Evolutionary conservation across 2,797 vertebrate genomes (phyloP).

Genomic region (Luscinia luscinia): DNA sequence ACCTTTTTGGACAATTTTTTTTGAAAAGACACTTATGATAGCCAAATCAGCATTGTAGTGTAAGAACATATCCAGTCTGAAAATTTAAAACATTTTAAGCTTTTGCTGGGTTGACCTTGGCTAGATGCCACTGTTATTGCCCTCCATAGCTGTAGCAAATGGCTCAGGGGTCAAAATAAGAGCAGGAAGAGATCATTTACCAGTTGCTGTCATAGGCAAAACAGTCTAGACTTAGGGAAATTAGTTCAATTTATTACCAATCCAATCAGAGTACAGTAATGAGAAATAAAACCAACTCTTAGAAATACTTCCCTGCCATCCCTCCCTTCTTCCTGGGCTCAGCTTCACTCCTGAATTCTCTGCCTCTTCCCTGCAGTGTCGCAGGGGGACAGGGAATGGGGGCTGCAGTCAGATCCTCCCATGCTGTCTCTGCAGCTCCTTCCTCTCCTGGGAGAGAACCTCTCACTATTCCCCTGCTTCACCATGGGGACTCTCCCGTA

Average conservation of each 20-base stretch:
- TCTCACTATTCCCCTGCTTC: not conserved
- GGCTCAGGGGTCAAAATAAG: not conserved
- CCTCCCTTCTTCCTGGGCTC: not conserved
- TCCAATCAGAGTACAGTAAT: rapidly evolving
- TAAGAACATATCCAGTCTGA: not conserved
- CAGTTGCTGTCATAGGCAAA: not conserved
- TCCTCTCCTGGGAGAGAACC: not conserved
- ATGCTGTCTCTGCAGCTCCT: not conserved
- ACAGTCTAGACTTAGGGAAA: not conserved
- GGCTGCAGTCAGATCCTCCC: not conserved
- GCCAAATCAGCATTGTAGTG: not conserved
- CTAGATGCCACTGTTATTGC: not conserved
- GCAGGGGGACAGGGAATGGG: not conserved
- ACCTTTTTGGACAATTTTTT: not conserved
- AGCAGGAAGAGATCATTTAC: not conserved
- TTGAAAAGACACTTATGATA: not conserved
- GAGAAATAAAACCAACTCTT: not conserved
- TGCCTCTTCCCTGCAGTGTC: not conserved
- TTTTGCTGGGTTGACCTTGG: not conserved
- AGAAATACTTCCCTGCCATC: not conserved
- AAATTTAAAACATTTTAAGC: not conserved
- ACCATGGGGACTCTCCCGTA: rapidly evolving
- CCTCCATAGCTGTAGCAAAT: not conserved
- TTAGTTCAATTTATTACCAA: not conserved
- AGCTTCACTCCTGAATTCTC: not conserved